Evolutionary conservation across 2,797 vertebrate genomes (phyloP).

Genomic region (Nasua narica): DNA sequence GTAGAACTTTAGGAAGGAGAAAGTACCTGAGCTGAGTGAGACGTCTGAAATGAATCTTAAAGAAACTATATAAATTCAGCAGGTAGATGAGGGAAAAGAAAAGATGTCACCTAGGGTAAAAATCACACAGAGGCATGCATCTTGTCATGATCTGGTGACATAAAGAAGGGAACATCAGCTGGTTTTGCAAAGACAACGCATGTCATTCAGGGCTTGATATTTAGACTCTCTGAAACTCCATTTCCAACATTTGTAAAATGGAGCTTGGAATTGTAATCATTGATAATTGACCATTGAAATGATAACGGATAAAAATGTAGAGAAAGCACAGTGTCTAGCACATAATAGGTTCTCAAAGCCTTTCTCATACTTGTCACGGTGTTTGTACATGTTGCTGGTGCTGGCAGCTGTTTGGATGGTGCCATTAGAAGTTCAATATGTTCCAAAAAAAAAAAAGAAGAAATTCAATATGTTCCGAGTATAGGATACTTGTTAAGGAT

Average conservation of each 20-base stretch:
- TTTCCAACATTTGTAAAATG: background rate
- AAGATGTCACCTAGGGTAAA: background rate
- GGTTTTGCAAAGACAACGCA: background rate
- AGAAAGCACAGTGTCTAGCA: background rate
- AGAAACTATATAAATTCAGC: background rate
- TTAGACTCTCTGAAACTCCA: background rate
- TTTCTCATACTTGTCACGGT: background rate
- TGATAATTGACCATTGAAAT: background rate
- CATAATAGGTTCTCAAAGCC: background rate
- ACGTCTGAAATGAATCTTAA: background rate
- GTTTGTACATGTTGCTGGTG: rapidly evolving
- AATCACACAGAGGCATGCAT: background rate
- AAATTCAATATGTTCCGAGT: background rate
- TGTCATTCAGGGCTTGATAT: background rate
- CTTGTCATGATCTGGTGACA: no score
- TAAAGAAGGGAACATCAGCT: rapidly evolving
- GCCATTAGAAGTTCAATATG: background rate
- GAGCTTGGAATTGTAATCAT: background rate
- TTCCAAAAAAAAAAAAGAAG: no score
- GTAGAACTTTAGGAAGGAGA: background rate
- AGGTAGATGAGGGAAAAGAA: background rate
- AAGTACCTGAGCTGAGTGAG: background rate
- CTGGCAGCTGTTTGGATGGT: no score
- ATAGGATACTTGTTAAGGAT: background rate
- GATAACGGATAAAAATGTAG: background rate